Base-by-base conservation (phyloP, 2,797 vertebrate genomes). In the Anisognathus igniventris region DNA sequence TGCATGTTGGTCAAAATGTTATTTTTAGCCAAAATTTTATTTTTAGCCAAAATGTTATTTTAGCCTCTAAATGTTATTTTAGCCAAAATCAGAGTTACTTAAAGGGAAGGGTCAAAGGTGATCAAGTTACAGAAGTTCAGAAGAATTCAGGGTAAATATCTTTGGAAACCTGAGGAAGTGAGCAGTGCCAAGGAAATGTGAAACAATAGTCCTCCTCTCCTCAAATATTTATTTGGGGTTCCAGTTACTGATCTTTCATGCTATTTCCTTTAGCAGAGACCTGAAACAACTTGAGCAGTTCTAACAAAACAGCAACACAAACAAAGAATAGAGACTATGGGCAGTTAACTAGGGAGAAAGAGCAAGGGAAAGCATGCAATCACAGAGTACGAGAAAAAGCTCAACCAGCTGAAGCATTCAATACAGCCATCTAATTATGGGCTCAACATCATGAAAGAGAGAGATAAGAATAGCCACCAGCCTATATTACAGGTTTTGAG, bases 221-320 rank as follows among this genome's bases (percentile, higher is more conserved):
- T 95, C 71, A 95, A 78, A 74, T 73, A 79, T 77, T 94, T 87
- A 79, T 88, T 86, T 83, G 45, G 45, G n/a, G n/a, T 92, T 95
- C 71, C 54, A 93, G 22, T 77, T 89, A 79, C 74, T 40, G 33
- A 35, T 85, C 42, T 91, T 95, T 61, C 65, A 77, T 4, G 14
- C 19, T 61, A 61, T 28, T 82, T 86, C 64, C 57, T 93, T 84
- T 60, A 75, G 24, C 16, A 68, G 35, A 92, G 54, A 86, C 24
- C 40, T 28, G 31, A 86, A 92, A 90, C 21, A 86, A 18, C 45
- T 64, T 40, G 39, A 92, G 33, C 18, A 53, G 19, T n/a, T 79
- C 35, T 28, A 89, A 64, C 27, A 83, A 84, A 84, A 94, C 1
- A 60, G 67, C 73, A 81, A 70, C 48, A 79, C 23, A 75, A 79